Percentiles rank a stretch among this genome's conserved stretches.
Evolutionary conservation across 2,113 vertebrate species (phyloP).

Genomic region (Varanus komodoensis): DNA sequence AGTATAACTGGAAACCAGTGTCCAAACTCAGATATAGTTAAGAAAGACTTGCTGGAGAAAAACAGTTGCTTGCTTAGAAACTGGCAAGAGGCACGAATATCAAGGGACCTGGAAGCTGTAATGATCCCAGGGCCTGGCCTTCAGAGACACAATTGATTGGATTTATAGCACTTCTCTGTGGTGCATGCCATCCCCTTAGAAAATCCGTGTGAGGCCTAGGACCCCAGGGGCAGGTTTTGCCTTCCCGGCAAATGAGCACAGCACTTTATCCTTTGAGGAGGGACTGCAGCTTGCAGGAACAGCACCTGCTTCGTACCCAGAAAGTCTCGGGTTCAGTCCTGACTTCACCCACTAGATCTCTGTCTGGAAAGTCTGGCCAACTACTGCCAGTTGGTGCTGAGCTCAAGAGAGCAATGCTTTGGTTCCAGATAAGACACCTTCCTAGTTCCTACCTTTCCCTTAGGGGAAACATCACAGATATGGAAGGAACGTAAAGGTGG

Average conservation of each 20-base stretch:
- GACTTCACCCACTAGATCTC: no score
- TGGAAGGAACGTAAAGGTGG: no score
- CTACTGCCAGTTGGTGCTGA: no score
- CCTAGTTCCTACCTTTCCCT: no score
- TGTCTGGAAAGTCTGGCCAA: no score
- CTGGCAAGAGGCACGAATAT: neutral
- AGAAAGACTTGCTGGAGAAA: neutral
- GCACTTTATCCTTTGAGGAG: neutral
- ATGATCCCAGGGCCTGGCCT: neutral
- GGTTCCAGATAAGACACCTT: no score
- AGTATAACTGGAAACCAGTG: slow-evolving; percentile 66
- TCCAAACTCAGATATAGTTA: neutral
- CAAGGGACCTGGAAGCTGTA: neutral
- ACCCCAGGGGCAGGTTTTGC: neutral
- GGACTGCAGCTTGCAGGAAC: no score
- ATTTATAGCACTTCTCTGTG: no score
- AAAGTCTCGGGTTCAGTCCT: no score
- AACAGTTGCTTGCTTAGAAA: slow-evolving; percentile 9
- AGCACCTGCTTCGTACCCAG: no score
- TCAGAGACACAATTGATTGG: neutral
- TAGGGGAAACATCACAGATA: no score
- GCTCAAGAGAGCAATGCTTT: no score
- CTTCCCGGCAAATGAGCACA: neutral
- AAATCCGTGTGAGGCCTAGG: neutral
- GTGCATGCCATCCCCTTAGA: neutral